A percentile compares a stretch with the other conserved stretches of the same genome.
Conservation (phyloP, 1,140 invertebrate species). For the Drosophila kepulauana region DNA sequence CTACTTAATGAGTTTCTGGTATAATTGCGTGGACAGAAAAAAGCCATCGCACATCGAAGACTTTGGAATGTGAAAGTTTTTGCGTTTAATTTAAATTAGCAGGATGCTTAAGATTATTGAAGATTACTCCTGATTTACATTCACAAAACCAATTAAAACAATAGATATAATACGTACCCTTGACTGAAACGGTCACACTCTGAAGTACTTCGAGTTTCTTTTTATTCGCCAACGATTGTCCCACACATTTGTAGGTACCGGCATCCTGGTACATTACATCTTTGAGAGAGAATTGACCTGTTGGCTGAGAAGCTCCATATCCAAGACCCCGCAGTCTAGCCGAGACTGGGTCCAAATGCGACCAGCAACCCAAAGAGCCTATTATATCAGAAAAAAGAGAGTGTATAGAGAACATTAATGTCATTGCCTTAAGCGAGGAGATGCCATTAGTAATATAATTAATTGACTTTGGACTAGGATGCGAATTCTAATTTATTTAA, state of each 20-base stretch:
- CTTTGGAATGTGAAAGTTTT: too few relatives aligned
- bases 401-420: slow-evolving; percentile 47
- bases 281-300: slow-evolving; percentile 88
- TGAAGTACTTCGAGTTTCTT: slow-evolving; percentile 86
- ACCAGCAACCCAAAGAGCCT: slow-evolving; percentile 87
- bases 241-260: slow-evolving; percentile 91
- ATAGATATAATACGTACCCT: slow-evolving; percentile 79
- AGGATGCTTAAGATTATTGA: too few relatives aligned
- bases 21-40: too few relatives aligned
- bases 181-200: slow-evolving; percentile 85
- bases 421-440: slow-evolving; percentile 48
- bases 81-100: too few relatives aligned
- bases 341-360: slow-evolving; percentile 86
- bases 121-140: too few relatives aligned
- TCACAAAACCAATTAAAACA: too few relatives aligned
- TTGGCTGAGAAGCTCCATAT: slow-evolving; percentile 87
- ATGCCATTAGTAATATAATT: slow-evolving; percentile 70
- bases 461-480: slow-evolving; percentile 68
- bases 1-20: too few relatives aligned
- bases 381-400: slow-evolving; percentile 38
- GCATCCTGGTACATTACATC: slow-evolving; percentile 92
- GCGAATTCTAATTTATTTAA: slow-evolving; percentile 77
- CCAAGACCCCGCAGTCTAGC: slow-evolving; percentile 87
- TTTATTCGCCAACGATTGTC: slow-evolving; percentile 86
- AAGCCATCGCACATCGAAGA: too few relatives aligned